Evolutionary conservation across 2,888 invertebrate genomes (phyloP), one percentile per base, ranked within the genome.

Genomic region (Clitarchus hookeri): DNA sequence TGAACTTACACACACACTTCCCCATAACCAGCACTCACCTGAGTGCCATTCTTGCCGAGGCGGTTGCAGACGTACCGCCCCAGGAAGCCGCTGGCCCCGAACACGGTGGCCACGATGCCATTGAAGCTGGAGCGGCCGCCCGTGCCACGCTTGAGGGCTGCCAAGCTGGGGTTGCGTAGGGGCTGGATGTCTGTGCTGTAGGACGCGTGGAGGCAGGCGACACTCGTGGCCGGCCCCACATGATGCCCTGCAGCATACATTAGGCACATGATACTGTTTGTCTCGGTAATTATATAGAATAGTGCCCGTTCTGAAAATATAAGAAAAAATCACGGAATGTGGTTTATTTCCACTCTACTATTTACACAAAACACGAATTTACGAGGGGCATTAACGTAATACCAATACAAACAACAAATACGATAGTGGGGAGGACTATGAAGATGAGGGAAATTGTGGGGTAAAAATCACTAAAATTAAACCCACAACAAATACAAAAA

Each of bases 91-190:
- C 95, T 95, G 86, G 95, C 95, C 85, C 99, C 99, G 91, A 99
- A 99, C 0, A 99, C 96, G n/a, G 99, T 99, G n/a, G 97, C 98
- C 3, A 99, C 98, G 86, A 97, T 94, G 0, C 99, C 99, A 92
- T 97, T 99, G 91, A 99, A 99, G 90, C 98, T 99, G 89, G 97
- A 96, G 65, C 99, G 95, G 26, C 99, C 99, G 23, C 97, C 98
- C 27, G 97, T 96, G 48, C 97, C 98, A 88, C 96, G 93, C 91
- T 96, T 97, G 90, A 97, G 93, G 0, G 94, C 92, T 13, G 96
- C 86, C n/a, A 89, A 84, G 2, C 88, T 88, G 3, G 90, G 87
- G 26, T 89, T 89, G 83, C 89, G 89, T 23, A 89, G 89, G 9
- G 87, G 86, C 82, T 87, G 87, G 36, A 90, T 90, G 87, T 94